These are phyloP conservation scores for Apis florea DNA, from an alignment of 1,140 invertebrate genomes.

Conservation along the genomic window DNA sequence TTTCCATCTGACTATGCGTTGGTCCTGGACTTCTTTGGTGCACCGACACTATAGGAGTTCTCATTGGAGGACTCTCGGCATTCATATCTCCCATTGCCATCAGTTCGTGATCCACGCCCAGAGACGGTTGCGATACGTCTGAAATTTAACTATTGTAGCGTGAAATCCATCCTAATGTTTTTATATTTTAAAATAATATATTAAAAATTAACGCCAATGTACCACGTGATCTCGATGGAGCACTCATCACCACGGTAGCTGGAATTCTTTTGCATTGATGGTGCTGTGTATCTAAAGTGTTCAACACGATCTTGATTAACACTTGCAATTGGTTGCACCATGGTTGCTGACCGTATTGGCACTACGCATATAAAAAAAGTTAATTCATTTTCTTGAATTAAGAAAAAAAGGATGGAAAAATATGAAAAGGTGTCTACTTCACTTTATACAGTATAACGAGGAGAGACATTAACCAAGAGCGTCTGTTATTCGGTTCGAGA, in stretches of 20 bases:
- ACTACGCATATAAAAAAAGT: constrained; percentile 81
- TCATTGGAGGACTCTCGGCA: constrained; percentile 76
- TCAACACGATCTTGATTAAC: constrained; percentile 94
- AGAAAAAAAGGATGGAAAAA: background rate
- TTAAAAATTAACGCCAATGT: constrained; percentile 2
- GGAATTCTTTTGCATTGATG: constrained; percentile 92
- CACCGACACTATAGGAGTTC: constrained; percentile 68
- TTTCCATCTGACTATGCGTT: constrained; percentile 82
- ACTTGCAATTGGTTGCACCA: constrained; percentile 89
- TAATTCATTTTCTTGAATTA: background rate
- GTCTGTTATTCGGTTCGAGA: constrained; percentile 90
- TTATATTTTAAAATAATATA: background rate
- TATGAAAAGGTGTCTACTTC: constrained; percentile 33
- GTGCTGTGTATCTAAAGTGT: constrained; percentile 94
- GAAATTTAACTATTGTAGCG: constrained; percentile 8
- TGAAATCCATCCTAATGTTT: too few relatives aligned
- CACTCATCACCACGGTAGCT: constrained; percentile 87
- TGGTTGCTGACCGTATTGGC: constrained; percentile 93
- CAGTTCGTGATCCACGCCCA: constrained; percentile 85
- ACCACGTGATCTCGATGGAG: constrained; percentile 87
- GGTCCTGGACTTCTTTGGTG: constrained; percentile 74
- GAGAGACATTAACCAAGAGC: constrained; percentile 95
- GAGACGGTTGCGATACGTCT: constrained; percentile 89
- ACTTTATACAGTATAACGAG: constrained; percentile 99
- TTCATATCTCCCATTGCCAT: constrained; percentile 78